phyloP scores from a whole-genome alignment of 2,797 vertebrate genomes.

The Sebastes vulpes region DNA sequence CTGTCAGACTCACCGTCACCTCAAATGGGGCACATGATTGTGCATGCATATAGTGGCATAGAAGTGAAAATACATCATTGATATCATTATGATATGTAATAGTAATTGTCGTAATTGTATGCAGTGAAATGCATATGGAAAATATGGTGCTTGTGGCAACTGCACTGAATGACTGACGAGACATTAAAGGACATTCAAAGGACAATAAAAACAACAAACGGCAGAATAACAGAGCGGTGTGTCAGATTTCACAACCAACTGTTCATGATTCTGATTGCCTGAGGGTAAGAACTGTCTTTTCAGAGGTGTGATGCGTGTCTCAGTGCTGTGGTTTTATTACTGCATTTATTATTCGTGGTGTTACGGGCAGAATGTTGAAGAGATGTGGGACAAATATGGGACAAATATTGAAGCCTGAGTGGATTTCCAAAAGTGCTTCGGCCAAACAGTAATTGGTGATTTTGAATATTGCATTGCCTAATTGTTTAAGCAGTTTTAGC shows the following conservation, averaged over 20 bases:
- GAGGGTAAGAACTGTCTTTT: constrained; percentile 31
- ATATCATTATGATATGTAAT: neutral
- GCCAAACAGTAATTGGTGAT: neutral
- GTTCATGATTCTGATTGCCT: constrained; percentile 30
- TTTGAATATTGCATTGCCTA: neutral
- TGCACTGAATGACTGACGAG: constrained; percentile 11
- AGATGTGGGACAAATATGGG: neutral
- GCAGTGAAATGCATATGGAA: neutral
- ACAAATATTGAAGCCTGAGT: neutral
- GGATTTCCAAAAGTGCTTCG: neutral
- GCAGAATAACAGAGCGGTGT: constrained; percentile 12
- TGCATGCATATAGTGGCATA: neutral
- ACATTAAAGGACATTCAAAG: constrained; percentile 36
- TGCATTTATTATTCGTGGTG: constrained; percentile 34
- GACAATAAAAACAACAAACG: constrained; percentile 34
- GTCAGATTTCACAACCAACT: constrained; percentile 26
- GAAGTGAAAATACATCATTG: neutral
- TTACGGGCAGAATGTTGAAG: constrained; percentile 24
- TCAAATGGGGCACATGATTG: neutral
- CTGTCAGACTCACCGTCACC: neutral
- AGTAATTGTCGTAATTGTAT: neutral
- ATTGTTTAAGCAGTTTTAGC: neutral
- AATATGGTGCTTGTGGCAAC: constrained; percentile 5
- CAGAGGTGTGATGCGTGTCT: constrained; percentile 37
- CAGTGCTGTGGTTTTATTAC: constrained; percentile 38